Evolutionary conservation across 2,797 vertebrate genomes (phyloP), one percentile per base, ranked within the genome.

Genomic region (Chelonia mydas): DNA sequence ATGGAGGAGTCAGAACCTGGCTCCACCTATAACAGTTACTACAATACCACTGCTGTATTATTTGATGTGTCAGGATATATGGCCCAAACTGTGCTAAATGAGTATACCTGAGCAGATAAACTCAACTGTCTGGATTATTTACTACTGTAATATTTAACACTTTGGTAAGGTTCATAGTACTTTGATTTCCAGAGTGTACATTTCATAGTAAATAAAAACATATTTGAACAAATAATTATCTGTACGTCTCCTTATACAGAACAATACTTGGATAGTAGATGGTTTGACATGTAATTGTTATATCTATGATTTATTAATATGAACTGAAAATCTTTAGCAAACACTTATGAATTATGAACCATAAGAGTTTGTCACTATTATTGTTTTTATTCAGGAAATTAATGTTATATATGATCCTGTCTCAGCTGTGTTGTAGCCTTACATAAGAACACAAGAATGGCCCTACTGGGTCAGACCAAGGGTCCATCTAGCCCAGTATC

Each of bases 241-340:
- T 84, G 37, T 88, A 85, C 83, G 28, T 81, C n/a, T 28, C 25
- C 31, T 54, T 68, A 83, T 1, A 17, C 9, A 87, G 77, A 77
- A 80, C 79, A 96, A 87, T 81, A 93, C n/a, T 89, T 92, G 65
- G 55, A 93, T n/a, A 92, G 72, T 50, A 93, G 91, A 82, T 82
- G 87, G 57, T 81, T n/a, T 96, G 86, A 94, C 72, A 47, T 80
- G 90, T 33, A 94, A 90, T 96, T 94, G 94, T 92, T 90, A 87
- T 86, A 5, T 72, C 4, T 65, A 25, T 55, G 61, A 90, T 88
- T 92, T 95, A 90, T 96, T 94, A 87, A 17, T 50, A 93, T 50
- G 88, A 91, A 92, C 11, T n/a, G 59, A 92, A 96, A 94, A 87
- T 78, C 81, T 87, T 97, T 94, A 81, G 82, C 86, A 96, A 90